phyloP scores from a whole-genome alignment of 2,797 vertebrate species.

The Myotis daubentonii region DNA sequence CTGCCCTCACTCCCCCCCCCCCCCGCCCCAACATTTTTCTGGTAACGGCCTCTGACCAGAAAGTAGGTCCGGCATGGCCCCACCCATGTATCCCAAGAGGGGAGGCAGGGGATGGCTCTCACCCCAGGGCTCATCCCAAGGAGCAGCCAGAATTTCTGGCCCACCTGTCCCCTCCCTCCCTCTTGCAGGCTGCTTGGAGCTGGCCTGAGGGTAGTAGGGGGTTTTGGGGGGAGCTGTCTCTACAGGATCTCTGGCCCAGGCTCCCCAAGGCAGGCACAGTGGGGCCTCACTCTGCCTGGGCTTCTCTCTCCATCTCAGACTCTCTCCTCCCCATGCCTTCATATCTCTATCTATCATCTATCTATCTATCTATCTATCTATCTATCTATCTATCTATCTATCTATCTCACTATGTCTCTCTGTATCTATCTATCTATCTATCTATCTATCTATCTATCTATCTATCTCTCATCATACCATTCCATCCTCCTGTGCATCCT shows the following conservation, averaged over 20 bases:
- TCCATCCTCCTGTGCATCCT: slow-evolving; percentile 60
- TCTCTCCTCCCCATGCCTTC: slow-evolving; percentile 57
- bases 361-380: slow-evolving; percentile 31
- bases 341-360: slow-evolving; percentile 4
- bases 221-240: slow-evolving; percentile 53
- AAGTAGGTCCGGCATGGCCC: slow-evolving; percentile 53
- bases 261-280: slow-evolving; percentile 74
- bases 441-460: slow-evolving; percentile 30
- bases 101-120: slow-evolving; percentile 57
- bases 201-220: slow-evolving; percentile 72
- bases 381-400: slow-evolving; percentile 14
- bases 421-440: neutral
- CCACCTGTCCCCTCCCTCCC: slow-evolving; percentile 47
- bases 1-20: slow-evolving; percentile 45
- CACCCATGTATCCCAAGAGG: slow-evolving; percentile 48
- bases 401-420: too few species aligned
- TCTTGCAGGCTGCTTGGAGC: slow-evolving; percentile 71
- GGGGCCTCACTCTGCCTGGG: slow-evolving; percentile 73
- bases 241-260: slow-evolving; percentile 71
- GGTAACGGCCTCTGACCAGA: slow-evolving; percentile 65
- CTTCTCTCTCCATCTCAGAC: slow-evolving; percentile 69
- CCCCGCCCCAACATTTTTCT: slow-evolving; percentile 13
- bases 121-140: slow-evolving; percentile 19
- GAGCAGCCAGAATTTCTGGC: slow-evolving; percentile 64
- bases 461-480: slow-evolving; percentile 44